These are phyloP conservation scores for Thamnophis sirtalis DNA, from an alignment of 2,113 vertebrate species.

Conservation along the genomic window DNA sequence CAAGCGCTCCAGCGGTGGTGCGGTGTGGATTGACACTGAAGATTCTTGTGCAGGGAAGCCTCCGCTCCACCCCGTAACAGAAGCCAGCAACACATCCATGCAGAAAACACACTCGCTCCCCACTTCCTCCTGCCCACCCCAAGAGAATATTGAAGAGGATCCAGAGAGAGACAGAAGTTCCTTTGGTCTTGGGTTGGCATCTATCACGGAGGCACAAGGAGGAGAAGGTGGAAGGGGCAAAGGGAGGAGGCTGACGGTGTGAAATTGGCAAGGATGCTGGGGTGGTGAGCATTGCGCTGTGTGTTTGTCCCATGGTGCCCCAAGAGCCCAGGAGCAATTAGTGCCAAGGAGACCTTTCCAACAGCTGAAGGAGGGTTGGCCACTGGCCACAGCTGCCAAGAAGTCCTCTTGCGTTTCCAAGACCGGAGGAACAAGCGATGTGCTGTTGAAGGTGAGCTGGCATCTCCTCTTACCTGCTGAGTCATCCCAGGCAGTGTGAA, in stretches of 20 bases:
- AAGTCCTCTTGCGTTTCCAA: neutral
- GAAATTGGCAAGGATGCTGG: accelerated
- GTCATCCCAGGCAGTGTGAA: neutral
- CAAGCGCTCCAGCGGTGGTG: constrained; percentile 2
- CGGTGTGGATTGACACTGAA: constrained; percentile 49
- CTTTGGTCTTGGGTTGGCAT: constrained; percentile 2
- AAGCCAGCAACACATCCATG: constrained; percentile 30
- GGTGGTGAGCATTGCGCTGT: neutral
- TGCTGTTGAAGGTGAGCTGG: neutral
- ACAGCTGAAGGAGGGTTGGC: neutral
- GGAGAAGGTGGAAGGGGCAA: neutral
- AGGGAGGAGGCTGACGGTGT: neutral
- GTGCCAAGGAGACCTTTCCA: neutral
- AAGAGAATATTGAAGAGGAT: neutral
- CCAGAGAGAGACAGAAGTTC: neutral
- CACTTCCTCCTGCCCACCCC: too few relatives aligned
- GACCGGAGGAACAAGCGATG: neutral
- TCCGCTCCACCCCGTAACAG: constrained; percentile 27
- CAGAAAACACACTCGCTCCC: neutral
- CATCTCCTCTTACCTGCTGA: neutral
- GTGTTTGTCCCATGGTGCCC: neutral
- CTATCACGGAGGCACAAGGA: constrained; percentile 13
- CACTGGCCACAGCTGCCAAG: neutral
- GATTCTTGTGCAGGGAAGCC: constrained; percentile 40
- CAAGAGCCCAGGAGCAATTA: neutral